These are phyloP conservation scores for Autographa pulchrina DNA, from an alignment of 2,888 invertebrate genomes.

Conservation along the genomic window DNA sequence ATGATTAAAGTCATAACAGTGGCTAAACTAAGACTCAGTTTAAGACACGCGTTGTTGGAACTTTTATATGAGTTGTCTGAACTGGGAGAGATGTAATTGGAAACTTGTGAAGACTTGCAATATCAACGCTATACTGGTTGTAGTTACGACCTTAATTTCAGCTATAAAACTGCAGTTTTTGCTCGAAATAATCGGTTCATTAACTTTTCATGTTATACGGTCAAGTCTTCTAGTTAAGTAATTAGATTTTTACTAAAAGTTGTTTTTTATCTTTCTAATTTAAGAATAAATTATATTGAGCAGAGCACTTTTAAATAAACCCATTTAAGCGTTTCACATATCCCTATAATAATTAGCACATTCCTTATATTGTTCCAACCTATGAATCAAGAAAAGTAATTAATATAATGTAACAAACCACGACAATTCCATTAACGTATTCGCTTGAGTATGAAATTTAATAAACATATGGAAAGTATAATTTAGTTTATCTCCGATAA, in stretches of 20 bases:
- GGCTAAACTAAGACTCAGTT: slow-evolving; percentile 65
- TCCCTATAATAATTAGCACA: no score
- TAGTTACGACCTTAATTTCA: slow-evolving; percentile 77
- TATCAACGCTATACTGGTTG: slow-evolving; percentile 62
- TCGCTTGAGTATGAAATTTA: slow-evolving; percentile 1
- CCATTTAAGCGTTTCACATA: no score
- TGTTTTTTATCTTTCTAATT: not conserved
- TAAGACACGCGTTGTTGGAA: slow-evolving; percentile 80
- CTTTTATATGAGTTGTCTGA: slow-evolving; percentile 87
- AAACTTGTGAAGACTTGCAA: slow-evolving; percentile 81
- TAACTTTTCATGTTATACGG: slow-evolving; percentile 26
- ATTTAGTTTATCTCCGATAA: slow-evolving; percentile 56
- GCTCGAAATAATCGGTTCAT: slow-evolving; percentile 54
- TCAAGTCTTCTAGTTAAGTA: slow-evolving; percentile 13
- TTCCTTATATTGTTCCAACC: not conserved
- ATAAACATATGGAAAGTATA: slow-evolving; percentile 33
- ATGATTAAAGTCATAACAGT: slow-evolving; percentile 62
- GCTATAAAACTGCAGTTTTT: slow-evolving; percentile 72
- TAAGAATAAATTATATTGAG: no score
- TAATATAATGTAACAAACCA: not conserved
- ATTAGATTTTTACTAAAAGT: slow-evolving; percentile 4
- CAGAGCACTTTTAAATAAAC: no score
- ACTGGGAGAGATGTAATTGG: slow-evolving; percentile 86
- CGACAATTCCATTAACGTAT: not conserved
- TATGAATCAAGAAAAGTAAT: not conserved